Evolutionary conservation across 2,113 vertebrate genomes (phyloP).

Genomic region (Oncorhynchus gorbuscha): DNA sequence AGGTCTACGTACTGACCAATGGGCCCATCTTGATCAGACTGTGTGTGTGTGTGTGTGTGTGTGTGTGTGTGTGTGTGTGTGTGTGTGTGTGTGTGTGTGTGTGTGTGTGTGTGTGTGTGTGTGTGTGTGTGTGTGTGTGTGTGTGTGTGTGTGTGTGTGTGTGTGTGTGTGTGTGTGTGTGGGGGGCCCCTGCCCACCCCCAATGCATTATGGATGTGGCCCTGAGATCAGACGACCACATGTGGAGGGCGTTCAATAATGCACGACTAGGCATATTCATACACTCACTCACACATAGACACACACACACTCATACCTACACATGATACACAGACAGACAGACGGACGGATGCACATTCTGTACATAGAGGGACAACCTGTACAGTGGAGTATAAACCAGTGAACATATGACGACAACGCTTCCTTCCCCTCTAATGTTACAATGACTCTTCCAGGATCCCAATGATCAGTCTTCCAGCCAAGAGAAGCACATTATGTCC

Average conservation of each 20-base stretch:
- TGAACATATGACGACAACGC: background rate
- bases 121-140: background rate
- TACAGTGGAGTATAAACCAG: background rate
- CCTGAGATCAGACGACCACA: constrained; percentile 55
- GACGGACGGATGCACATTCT: constrained; percentile 2
- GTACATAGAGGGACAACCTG: background rate
- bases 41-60: background rate
- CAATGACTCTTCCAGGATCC: background rate
- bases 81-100: too few species aligned
- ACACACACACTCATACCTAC: constrained; percentile 3
- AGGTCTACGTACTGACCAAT: background rate
- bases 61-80: background rate
- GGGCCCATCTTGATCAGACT: constrained; percentile 4
- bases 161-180: too few species aligned
- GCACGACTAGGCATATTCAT: constrained; percentile 32
- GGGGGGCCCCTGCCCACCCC: constrained; percentile 16
- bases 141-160: too few species aligned
- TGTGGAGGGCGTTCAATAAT: constrained; percentile 56
- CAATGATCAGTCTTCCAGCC: background rate
- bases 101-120: background rate
- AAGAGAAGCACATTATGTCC: background rate
- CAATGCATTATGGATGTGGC: constrained; percentile 62
- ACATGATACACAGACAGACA: background rate
- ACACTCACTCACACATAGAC: background rate
- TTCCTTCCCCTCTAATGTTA: constrained; percentile 5